phyloP scores from a whole-genome alignment of 2,888 invertebrate genomes.

The Sepioteuthis lessoniana region DNA sequence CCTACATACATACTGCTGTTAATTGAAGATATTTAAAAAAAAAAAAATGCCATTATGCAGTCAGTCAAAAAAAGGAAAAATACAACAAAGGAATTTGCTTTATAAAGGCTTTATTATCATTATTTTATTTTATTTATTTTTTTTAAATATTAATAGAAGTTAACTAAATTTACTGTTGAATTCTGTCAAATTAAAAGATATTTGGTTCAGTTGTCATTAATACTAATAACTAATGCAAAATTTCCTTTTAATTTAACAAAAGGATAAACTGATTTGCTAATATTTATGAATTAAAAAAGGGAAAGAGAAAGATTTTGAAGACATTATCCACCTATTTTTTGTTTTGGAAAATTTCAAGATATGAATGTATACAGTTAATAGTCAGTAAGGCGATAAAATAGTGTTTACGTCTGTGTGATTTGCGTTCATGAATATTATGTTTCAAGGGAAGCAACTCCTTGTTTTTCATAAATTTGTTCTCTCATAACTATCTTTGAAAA shows the following conservation, averaged over 20 bases:
- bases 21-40: too few species aligned
- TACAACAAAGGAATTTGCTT: background rate
- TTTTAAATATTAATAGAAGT: background rate
- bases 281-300: background rate
- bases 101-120: conserved; percentile 6
- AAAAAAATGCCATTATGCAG: too few species aligned
- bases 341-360: background rate
- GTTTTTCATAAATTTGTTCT: background rate
- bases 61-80: background rate
- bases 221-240: background rate
- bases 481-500: background rate
- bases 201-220: background rate
- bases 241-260: background rate
- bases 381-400: background rate
- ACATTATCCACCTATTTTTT: background rate
- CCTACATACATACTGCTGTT: too few species aligned
- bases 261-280: background rate
- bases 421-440: background rate
- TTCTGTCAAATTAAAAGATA: background rate
- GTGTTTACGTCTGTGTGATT: background rate
- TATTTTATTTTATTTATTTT: background rate
- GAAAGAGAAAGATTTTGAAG: background rate
- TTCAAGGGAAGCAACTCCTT: background rate
- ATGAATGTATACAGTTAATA: background rate
- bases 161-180: background rate